These are phyloP conservation scores for Prionace glauca DNA, from an alignment of 2,797 vertebrate species.

Conservation along the genomic window DNA sequence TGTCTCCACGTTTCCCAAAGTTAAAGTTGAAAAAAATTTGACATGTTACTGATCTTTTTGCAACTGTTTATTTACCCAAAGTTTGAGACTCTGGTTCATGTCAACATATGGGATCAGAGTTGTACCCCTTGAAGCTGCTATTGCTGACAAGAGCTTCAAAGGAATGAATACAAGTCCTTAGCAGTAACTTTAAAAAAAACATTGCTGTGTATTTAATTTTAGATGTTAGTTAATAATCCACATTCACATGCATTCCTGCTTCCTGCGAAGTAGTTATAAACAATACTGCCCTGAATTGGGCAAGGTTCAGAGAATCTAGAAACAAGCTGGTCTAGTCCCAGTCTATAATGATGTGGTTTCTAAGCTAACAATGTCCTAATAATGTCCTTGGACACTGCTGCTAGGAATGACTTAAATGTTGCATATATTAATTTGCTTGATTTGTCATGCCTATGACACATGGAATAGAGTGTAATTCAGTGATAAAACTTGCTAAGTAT, in stretches of 20 bases:
- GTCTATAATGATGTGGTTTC: constrained; percentile 30
- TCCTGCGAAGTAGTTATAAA: background rate
- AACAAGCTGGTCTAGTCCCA: constrained; percentile 34
- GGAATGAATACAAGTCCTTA: background rate
- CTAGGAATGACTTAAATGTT: background rate
- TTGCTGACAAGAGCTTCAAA: background rate
- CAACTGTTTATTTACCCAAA: background rate
- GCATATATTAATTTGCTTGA: constrained; percentile 5
- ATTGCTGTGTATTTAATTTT: background rate
- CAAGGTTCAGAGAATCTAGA: background rate
- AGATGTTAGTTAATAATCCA: background rate
- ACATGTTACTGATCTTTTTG: background rate
- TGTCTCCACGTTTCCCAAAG: background rate
- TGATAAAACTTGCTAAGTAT: background rate
- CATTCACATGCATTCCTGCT: constrained; percentile 24
- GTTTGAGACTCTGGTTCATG: background rate
- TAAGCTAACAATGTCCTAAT: background rate
- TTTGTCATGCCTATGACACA: background rate
- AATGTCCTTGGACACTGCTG: background rate
- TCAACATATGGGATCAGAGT: background rate
- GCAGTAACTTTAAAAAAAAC: background rate
- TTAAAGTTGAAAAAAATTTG: background rate
- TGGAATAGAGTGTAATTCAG: background rate
- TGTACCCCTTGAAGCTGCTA: background rate
- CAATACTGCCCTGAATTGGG: background rate